Evolutionary conservation across 2,888 invertebrate genomes (phyloP).

Genomic region (Nomada goodeniana): DNA sequence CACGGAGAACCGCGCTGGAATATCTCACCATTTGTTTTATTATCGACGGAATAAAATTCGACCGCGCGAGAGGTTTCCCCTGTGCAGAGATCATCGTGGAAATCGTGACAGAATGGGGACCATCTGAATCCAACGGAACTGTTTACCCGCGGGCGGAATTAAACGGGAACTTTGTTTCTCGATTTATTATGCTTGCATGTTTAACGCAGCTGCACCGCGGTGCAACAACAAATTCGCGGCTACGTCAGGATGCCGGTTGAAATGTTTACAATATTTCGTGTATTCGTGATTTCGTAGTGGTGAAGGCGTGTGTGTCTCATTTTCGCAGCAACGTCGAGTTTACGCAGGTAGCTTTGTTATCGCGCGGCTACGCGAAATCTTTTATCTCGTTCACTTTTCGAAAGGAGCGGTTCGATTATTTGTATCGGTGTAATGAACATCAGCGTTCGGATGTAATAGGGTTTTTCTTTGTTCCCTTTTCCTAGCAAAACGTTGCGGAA

Average conservation of each 20-base stretch:
- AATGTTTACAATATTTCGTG: slow-evolving; percentile 34
- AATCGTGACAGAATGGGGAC: background rate
- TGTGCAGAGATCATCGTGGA: background rate
- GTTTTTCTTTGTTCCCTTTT: too few species aligned
- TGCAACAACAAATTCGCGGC: slow-evolving; percentile 41
- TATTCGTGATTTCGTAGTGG: too few species aligned
- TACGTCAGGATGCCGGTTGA: background rate
- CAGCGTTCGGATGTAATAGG: too few species aligned
- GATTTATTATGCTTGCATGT: slow-evolving; percentile 59
- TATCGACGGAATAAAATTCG: background rate
- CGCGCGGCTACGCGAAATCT: background rate
- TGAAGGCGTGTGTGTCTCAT: background rate
- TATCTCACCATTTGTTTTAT: background rate
- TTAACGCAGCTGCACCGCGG: slow-evolving; percentile 48
- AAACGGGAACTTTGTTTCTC: slow-evolving; percentile 56
- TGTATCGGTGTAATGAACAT: too few species aligned
- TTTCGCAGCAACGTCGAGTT: slow-evolving; percentile 1
- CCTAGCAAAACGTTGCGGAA: too few species aligned
- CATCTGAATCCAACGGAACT: slow-evolving; percentile 67
- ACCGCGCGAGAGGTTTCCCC: background rate
- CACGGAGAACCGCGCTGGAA: background rate
- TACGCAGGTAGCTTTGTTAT: slow-evolving; percentile 8
- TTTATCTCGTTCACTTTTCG: too few species aligned
- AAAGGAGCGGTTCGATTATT: background rate
- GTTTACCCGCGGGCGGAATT: slow-evolving; percentile 74